Percentiles rank a stretch among this genome's conserved stretches.
These are phyloP conservation scores for Heliconius charithonia DNA, from an alignment of 2,888 invertebrate species.

Conservation along the genomic window DNA sequence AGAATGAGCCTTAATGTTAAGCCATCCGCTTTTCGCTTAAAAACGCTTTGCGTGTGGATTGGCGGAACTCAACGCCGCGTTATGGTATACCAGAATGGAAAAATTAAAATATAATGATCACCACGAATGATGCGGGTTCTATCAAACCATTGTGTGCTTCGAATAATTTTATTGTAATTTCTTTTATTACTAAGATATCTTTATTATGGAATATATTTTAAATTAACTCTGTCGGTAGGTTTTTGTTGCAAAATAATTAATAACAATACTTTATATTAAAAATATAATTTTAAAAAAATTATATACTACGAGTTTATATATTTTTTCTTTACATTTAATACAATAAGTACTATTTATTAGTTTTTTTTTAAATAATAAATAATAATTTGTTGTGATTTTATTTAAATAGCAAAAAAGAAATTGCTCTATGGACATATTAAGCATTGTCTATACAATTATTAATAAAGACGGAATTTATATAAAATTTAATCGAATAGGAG, in stretches of 20 bases:
- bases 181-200: too few relatives aligned
- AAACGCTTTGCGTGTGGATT: too few relatives aligned
- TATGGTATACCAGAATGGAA: background rate
- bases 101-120: background rate
- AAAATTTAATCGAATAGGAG: background rate
- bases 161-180: background rate
- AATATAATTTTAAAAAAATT: background rate
- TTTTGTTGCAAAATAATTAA: background rate
- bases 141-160: background rate
- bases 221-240: too few relatives aligned
- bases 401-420: slow-evolving; percentile 16
- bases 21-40: too few relatives aligned
- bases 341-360: slow-evolving; percentile 23
- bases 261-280: slow-evolving; percentile 5
- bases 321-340: slow-evolving; percentile 5
- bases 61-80: background rate
- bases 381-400: slow-evolving; percentile 23
- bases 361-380: slow-evolving; percentile 25
- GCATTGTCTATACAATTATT: slow-evolving; percentile 31
- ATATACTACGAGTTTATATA: background rate
- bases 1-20: too few relatives aligned
- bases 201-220: too few relatives aligned
- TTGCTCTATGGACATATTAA: slow-evolving; percentile 32
- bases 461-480: slow-evolving; percentile 25
- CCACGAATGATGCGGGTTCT: background rate